Conservation (phyloP, 2,113 vertebrate genomes). For the Pelvicachromis taeniatus region DNA sequence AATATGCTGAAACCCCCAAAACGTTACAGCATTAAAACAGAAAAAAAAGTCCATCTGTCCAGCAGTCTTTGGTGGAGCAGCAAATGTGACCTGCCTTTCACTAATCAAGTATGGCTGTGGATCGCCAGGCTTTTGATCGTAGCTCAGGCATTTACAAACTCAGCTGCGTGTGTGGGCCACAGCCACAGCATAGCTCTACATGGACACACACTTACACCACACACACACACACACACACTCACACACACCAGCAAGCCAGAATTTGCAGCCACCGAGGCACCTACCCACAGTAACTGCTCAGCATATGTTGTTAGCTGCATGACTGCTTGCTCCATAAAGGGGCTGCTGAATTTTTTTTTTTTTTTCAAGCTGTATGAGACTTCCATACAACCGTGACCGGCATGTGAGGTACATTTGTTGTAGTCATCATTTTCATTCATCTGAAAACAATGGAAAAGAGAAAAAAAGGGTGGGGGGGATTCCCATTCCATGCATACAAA, state of each 20-base stretch:
- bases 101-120: constrained; percentile 63
- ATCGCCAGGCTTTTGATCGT: constrained; percentile 61
- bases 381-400: constrained; percentile 3
- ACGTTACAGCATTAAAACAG: neutral
- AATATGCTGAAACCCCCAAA: neutral
- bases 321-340: constrained; percentile 59
- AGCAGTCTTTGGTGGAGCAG: neutral
- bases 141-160: constrained; percentile 56
- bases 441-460: neutral
- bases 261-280: constrained; percentile 48
- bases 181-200: constrained; percentile 15
- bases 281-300: constrained; percentile 55
- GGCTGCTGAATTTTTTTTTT: constrained; percentile 23
- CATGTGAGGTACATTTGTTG: constrained; percentile 6
- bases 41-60: constrained; percentile 49
- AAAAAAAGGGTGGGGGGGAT: neutral
- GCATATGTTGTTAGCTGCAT: constrained; percentile 52
- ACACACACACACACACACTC: neutral
- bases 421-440: neutral
- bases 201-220: neutral
- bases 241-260: constrained; percentile 12
- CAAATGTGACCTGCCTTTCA: constrained; percentile 50
- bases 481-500: neutral
- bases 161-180: constrained; percentile 66
- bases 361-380: constrained; percentile 9